These are phyloP conservation scores for Virgularia gustaviana DNA, from an alignment of 92 coral and sea anemone species.

Conservation along the genomic window DNA sequence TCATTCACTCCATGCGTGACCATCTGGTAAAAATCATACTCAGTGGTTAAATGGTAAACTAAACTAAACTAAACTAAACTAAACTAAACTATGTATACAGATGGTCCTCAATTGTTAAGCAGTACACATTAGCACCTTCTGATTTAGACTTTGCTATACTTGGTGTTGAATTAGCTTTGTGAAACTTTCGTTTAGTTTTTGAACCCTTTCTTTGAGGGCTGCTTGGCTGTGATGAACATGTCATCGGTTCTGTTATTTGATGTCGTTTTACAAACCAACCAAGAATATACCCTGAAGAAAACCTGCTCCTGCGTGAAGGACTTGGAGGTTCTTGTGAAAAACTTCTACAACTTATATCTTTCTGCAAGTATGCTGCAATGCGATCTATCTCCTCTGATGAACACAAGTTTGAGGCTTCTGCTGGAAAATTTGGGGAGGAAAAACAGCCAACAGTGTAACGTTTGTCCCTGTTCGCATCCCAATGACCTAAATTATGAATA, in stretches of 20 bases:
- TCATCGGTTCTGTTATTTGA: neutral
- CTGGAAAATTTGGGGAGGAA: neutral
- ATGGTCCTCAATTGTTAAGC: no score
- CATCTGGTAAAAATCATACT: neutral
- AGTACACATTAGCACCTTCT: no score
- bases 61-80: neutral
- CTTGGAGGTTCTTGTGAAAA: neutral
- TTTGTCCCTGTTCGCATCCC: constrained; percentile 12
- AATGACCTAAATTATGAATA: neutral
- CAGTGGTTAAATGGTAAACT: neutral
- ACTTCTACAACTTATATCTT: neutral
- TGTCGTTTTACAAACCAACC: constrained; percentile 10
- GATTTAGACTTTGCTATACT: constrained; percentile 9
- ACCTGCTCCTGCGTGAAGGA: neutral
- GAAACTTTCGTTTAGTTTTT: neutral
- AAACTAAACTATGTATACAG: neutral
- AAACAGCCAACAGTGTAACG: constrained; percentile 25
- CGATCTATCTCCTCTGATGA: neutral
- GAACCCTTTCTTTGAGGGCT: neutral
- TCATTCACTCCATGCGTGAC: neutral
- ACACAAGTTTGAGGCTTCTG: neutral
- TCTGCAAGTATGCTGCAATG: neutral
- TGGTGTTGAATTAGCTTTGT: constrained; percentile 15
- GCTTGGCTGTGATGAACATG: neutral
- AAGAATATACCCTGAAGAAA: constrained; percentile 22